Evolutionary conservation across 2,888 invertebrate species (phyloP).

Genomic region (Coelinius sp.): DNA sequence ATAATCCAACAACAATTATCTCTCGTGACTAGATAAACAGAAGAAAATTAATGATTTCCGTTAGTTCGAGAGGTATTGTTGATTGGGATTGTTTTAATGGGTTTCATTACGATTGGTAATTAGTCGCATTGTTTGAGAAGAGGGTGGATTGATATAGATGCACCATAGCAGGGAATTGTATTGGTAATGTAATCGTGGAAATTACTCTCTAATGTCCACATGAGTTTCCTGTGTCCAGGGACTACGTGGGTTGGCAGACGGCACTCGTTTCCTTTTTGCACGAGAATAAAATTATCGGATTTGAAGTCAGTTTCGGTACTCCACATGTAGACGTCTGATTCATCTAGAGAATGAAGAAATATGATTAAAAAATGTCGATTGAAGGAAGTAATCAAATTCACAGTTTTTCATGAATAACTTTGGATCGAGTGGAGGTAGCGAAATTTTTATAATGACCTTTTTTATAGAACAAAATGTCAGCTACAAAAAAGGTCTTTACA

Average conservation of each 20-base stretch:
- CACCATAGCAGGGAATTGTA: constrained; percentile 76
- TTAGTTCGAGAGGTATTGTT: constrained; percentile 17
- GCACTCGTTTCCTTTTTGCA: constrained; percentile 75
- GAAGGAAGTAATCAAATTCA: no score
- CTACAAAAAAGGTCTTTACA: no score
- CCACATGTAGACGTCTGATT: constrained; percentile 78
- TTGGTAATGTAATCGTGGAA: constrained; percentile 77
- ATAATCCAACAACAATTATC: constrained; percentile 20
- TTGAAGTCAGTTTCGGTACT: constrained; percentile 75
- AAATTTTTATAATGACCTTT: no score
- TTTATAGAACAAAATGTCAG: no score
- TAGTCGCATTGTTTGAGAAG: constrained; percentile 72
- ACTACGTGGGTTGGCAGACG: constrained; percentile 76
- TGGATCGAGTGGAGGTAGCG: no score
- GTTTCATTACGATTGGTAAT: constrained; percentile 8
- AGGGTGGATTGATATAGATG: constrained; percentile 76
- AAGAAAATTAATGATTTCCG: no score
- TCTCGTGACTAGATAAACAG: constrained; percentile 39
- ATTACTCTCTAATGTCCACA: constrained; percentile 79
- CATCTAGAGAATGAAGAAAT: constrained; percentile 63
- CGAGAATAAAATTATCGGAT: constrained; percentile 74
- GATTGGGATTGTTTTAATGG: neutral
- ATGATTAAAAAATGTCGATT: neutral
- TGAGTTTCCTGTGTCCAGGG: constrained; percentile 74
- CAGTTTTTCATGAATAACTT: no score